These are phyloP conservation scores for Strigamia crassipes DNA, from an alignment of 2,888 invertebrate species.

Conservation along the genomic window DNA sequence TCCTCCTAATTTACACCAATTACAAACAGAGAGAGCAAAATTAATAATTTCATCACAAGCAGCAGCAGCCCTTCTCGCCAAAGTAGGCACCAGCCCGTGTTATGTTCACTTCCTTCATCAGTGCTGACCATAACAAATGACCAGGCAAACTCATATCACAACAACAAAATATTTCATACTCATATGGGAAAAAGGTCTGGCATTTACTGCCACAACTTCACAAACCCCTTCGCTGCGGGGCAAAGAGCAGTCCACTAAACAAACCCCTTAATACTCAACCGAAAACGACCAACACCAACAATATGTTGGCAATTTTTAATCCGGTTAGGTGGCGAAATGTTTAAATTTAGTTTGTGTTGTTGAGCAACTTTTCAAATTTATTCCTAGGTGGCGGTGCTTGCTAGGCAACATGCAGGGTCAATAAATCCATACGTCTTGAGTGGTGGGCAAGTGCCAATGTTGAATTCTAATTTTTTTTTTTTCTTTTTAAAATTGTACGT, in stretches of 20 bases:
- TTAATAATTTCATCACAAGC: slow-evolving; percentile 33
- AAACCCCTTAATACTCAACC: not conserved
- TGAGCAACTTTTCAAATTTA: not conserved
- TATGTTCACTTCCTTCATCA: slow-evolving; percentile 30
- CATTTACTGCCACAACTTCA: slow-evolving; percentile 33
- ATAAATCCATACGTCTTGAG: slow-evolving; percentile 3
- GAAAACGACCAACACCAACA: not conserved
- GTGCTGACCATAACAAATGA: slow-evolving; percentile 36
- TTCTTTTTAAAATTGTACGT: not conserved
- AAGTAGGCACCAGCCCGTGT: not conserved
- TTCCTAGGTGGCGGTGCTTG: slow-evolving; percentile 19
- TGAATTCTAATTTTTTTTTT: not conserved
- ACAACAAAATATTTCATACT: slow-evolving; percentile 43
- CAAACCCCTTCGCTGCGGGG: slow-evolving; percentile 10
- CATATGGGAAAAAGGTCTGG: slow-evolving; percentile 8
- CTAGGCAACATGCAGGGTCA: not conserved
- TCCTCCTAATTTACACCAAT: not conserved
- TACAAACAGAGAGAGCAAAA: not conserved
- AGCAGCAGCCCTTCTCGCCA: not conserved
- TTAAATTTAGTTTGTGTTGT: not conserved
- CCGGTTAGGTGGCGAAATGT: not conserved
- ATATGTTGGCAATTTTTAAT: not conserved
- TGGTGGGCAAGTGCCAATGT: not conserved
- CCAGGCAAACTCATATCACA: slow-evolving; percentile 34
- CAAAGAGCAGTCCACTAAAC: slow-evolving; percentile 8